Conservation (phyloP, 2,113 vertebrate species). For the Carassius gibelio region DNA sequence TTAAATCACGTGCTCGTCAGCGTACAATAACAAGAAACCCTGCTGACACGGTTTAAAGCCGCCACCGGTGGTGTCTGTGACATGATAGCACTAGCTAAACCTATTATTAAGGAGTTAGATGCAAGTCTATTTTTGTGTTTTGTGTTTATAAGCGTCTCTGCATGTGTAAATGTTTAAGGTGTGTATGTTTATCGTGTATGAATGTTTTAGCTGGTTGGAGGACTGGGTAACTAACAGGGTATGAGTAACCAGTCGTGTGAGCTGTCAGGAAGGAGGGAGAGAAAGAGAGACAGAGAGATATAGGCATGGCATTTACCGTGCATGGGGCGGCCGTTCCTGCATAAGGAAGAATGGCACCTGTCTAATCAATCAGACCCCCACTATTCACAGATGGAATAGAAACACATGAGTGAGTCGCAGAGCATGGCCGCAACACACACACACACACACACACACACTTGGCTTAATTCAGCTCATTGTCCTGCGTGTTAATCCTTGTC, state of each 20-base stretch:
- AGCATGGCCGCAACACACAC: conserved; percentile 58
- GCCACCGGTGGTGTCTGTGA: background rate
- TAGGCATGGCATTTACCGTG: conserved; percentile 68
- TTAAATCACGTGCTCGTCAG: conserved; percentile 26
- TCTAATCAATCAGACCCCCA: conserved; percentile 82
- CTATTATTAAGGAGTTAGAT: background rate
- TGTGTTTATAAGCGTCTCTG: background rate
- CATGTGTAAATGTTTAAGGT: conserved; percentile 8
- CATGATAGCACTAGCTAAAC: background rate
- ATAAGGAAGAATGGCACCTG: conserved; percentile 84
- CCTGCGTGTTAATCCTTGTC: conserved; percentile 66
- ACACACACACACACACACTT: conserved; percentile 60
- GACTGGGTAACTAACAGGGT: conserved; percentile 16
- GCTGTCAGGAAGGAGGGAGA: conserved; percentile 43
- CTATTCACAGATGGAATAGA: conserved; percentile 86
- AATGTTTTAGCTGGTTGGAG: background rate
- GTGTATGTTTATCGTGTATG: background rate
- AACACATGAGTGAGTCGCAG: conserved; percentile 78
- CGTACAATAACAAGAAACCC: conserved; percentile 11
- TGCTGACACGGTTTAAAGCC: background rate
- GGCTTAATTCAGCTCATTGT: conserved; percentile 74
- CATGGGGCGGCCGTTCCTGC: conserved; percentile 72
- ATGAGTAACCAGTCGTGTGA: conserved; percentile 39
- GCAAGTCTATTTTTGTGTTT: background rate
- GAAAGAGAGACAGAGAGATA: conserved; percentile 1